These are phyloP conservation scores for Ataeniobius toweri DNA, from an alignment of 2,797 vertebrate species.

Conservation along the genomic window DNA sequence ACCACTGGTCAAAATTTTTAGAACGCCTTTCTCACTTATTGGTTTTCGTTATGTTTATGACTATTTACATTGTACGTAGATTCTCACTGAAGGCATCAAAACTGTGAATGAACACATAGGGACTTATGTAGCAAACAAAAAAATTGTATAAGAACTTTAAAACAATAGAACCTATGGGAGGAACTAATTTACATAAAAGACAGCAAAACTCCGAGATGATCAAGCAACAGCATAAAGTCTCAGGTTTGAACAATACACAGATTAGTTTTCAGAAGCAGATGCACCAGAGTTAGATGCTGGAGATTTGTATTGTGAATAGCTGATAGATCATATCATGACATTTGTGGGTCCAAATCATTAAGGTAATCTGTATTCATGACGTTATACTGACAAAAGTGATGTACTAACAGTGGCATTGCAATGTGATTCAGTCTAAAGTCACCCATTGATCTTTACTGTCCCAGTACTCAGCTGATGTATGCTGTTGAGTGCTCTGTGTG, in stretches of 20 bases:
- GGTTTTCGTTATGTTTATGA: no score
- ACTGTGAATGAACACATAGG: no score
- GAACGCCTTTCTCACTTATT: no score
- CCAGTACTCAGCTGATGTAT: not conserved
- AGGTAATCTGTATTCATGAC: not conserved
- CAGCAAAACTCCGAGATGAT: constrained; percentile 8
- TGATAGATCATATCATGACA: not conserved
- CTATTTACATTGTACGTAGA: no score
- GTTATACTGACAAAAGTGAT: not conserved
- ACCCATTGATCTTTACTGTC: constrained; percentile 23
- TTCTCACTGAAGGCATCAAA: no score
- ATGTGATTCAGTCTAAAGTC: constrained; percentile 11
- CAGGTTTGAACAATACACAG: not conserved
- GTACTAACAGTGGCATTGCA: not conserved
- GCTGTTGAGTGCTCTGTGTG: not conserved
- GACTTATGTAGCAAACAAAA: no score
- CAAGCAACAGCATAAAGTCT: not conserved
- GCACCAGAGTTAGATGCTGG: not conserved
- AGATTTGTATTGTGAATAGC: not conserved
- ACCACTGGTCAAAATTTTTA: no score
- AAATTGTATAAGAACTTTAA: no score
- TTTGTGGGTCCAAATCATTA: not conserved
- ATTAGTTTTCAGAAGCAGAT: not conserved
- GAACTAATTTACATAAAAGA: constrained; percentile 11
- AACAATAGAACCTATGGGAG: constrained; percentile 11